These are phyloP conservation scores for Callipepla squamata DNA, from an alignment of 2,113 vertebrate species.

Conservation along the genomic window DNA sequence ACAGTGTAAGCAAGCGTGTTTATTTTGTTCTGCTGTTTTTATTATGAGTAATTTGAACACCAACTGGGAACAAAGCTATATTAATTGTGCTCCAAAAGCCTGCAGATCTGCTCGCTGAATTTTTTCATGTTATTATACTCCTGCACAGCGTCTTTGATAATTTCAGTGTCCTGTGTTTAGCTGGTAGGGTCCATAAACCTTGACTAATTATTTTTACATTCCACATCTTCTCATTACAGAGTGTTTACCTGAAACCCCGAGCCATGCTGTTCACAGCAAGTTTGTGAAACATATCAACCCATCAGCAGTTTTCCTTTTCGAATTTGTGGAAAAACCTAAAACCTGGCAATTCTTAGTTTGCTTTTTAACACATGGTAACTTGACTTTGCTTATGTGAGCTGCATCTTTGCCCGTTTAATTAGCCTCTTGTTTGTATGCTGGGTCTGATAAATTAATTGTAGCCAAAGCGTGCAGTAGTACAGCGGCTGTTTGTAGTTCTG, in stretches of 20 bases:
- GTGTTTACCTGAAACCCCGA: not conserved
- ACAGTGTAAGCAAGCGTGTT: not conserved
- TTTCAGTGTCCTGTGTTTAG: not conserved
- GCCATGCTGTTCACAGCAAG: slow-evolving; percentile 39
- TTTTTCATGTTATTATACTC: not conserved
- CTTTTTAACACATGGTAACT: not conserved
- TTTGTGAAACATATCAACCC: not conserved
- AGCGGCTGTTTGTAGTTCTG: not conserved
- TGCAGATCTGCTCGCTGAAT: not conserved
- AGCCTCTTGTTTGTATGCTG: not conserved
- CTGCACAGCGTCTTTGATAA: slow-evolving; percentile 5
- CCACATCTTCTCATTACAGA: slow-evolving; percentile 1
- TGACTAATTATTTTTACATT: slow-evolving; percentile 52
- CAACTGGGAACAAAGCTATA: not conserved
- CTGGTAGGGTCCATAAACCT: slow-evolving; percentile 22
- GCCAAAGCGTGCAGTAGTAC: not conserved
- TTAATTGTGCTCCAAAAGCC: not conserved
- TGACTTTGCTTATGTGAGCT: not conserved
- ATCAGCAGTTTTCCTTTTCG: slow-evolving; percentile 12
- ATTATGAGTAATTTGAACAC: not conserved
- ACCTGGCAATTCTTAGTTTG: not conserved
- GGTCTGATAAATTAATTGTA: not conserved
- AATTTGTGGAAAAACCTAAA: not conserved
- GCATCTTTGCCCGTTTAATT: not conserved
- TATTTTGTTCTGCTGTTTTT: not conserved